A percentile compares a stretch with the other conserved stretches of the same genome.
phyloP scores from a whole-genome alignment of 2,113 vertebrate species.

The Sinocyclocheilus rhinocerous region DNA sequence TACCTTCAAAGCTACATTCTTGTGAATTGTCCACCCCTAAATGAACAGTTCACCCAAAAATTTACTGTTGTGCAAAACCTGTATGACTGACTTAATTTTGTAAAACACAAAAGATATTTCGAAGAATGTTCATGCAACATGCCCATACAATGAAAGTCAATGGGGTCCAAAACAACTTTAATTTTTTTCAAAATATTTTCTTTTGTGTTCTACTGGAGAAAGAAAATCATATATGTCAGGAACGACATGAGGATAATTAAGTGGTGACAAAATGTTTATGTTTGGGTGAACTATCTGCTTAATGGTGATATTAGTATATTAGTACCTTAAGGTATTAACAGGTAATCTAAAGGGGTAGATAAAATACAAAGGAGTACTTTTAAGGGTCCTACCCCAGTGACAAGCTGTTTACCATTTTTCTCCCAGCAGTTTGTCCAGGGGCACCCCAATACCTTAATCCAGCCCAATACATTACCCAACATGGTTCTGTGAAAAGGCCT shows the following conservation, averaged over 20 bases:
- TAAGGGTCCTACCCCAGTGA: neutral
- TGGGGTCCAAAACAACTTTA: neutral
- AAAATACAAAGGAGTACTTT: neutral
- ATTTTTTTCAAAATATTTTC: neutral
- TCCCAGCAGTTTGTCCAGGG: neutral
- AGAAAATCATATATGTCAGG: neutral
- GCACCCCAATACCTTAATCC: neutral
- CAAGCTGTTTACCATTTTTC: neutral
- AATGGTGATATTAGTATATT: neutral
- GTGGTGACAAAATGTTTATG: neutral
- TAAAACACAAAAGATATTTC: neutral
- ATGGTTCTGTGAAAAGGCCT: slow-evolving; percentile 44
- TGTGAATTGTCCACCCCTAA: neutral
- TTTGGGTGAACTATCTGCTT: neutral
- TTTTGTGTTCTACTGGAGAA: neutral
- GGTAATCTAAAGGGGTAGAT: too few species aligned
- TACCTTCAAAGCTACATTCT: neutral
- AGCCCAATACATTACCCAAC: slow-evolving; percentile 51
- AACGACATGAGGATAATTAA: neutral
- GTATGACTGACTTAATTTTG: neutral
- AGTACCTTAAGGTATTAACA: neutral
- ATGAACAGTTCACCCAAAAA: neutral
- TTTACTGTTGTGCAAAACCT: neutral
- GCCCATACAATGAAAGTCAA: neutral
- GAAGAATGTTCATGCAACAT: neutral